Evolutionary conservation across 1,140 invertebrate species (phyloP), one percentile per base, ranked within the genome.

Genomic region (Pollicipes pollicipes): DNA sequence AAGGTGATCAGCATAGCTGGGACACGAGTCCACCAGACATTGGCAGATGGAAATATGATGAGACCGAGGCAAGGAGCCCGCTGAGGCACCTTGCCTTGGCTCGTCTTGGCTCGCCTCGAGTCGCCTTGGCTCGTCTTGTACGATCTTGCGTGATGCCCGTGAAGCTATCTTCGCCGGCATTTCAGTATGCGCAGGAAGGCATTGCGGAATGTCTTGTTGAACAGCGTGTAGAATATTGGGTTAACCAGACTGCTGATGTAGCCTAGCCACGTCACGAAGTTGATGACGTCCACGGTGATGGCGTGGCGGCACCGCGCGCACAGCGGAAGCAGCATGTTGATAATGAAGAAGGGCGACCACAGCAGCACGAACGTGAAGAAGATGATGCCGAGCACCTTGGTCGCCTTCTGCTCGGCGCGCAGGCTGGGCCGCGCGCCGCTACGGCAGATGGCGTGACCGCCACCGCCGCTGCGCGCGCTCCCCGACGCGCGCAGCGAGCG

Each of bases 181-280:
- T 87, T 80, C n/a, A 95, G 78, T 0, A 95, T 90, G 77, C 90
- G 90, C 75, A 91, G 89, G 79, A 96, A 96, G 0, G 92, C 90
- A 77, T 93, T 88, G 63, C 92, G 81, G 79, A 95, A 95, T 58
- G 93, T 89, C 78, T 92, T 91, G 80, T 96, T 96, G 81, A 96
- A 95, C 72, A 95, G 91, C 2, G 93, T 95, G 78, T 95, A 95
- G 80, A 95, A 93, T 73, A 94, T 90, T 0, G 92, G 92, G 81
- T 96, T 96, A 21, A 95, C 90, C 86, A 93, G 92, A 3, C 90
- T 93, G 76, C 90, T 93, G 35, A 90, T 88, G 79, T 95, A 96
- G 63, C 93, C 93, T 37, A 96, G 81, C 93, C 93, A 96, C 26
- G 90, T 88, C 29, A 90, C 88, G 67, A 91, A 85, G 77, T 92